Conservation (phyloP, 2,888 invertebrate genomes). For the Petrophora chlorosata region DNA sequence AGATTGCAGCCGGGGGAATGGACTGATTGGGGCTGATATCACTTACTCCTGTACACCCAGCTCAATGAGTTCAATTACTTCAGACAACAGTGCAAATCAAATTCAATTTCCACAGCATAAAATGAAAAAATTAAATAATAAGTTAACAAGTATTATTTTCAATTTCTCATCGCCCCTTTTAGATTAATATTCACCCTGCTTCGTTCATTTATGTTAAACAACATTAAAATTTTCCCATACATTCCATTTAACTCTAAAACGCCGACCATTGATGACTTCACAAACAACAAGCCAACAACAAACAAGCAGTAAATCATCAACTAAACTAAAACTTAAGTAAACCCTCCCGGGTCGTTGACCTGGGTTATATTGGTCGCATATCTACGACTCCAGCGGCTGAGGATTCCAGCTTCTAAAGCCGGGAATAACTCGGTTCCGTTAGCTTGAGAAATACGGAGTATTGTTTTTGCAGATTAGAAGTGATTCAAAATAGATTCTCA, state of each 20-base stretch:
- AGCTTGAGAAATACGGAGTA: conserved; percentile 11
- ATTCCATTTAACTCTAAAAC: neutral
- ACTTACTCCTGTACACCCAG: too few relatives aligned
- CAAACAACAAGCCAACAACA: neutral
- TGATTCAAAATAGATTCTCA: neutral
- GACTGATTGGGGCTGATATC: too few relatives aligned
- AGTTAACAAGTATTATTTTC: too few relatives aligned
- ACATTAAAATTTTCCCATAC: too few relatives aligned
- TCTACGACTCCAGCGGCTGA: conserved; percentile 25
- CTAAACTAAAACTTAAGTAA: neutral
- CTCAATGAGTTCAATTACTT: too few relatives aligned
- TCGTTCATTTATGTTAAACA: too few relatives aligned
- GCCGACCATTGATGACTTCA: neutral
- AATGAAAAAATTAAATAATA: too few relatives aligned
- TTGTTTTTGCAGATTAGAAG: conserved; percentile 9
- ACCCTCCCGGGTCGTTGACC: conserved; percentile 42
- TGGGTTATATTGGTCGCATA: conserved; percentile 43
- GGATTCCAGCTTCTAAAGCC: conserved; percentile 14
- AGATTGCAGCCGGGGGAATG: too few relatives aligned
- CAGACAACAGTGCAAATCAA: too few relatives aligned
- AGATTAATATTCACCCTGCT: too few relatives aligned
- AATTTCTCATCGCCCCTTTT: too few relatives aligned
- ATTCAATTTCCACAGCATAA: too few relatives aligned
- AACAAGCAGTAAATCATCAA: conserved; percentile 13
- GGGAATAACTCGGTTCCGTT: conserved; percentile 23